Evolutionary conservation across 2,113 vertebrate species (phyloP), one percentile per base, ranked within the genome.

Genomic region (Carassius gibelio): DNA sequence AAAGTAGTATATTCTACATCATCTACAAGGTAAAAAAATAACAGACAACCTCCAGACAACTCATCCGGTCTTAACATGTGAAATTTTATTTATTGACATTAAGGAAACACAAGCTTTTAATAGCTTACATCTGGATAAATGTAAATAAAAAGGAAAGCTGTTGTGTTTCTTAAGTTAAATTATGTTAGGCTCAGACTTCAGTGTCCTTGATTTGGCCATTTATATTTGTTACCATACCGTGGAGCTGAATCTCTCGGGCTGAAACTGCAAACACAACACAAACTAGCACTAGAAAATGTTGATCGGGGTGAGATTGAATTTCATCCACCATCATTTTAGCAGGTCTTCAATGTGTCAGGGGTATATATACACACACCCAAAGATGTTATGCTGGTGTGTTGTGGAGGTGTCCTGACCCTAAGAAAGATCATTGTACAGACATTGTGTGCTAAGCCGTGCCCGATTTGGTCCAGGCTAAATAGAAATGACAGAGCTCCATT

Each of bases 71-170:
- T 89, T 93, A 81, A 93, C 92, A 93, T 89, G 89, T 84, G 38
- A 91, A 85, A 84, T 91, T 93, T 92, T 81, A 92, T 61, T 90
- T 87, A 88, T 91, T 93, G 88, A 91, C 86, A 91, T 87, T 89
- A 90, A 87, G 89, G 84, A 93, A 93, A 92, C 87, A 77, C 83
- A 88, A 89, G 89, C 91, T 87, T 80, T 84, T 76, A 80, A 83
- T 68, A 77, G 82, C 36, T 93, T 90, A 89, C 88, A 93, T 89
- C 85, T 90, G 88, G 82, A 87, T 84, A 90, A 90, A 91, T 89
- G 90, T 74, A 80, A 90, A 89, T 86, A 85, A 89, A 91, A 89
- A 19, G 42, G 86, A 68, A 91, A 87, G 88, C 90, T 88, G 90
- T 88, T 69, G 75, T 61, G 90, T 92, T 87, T 83, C 88, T 87